Conservation (phyloP, 1,140 invertebrate species). For the Panulirus ornatus region DNA sequence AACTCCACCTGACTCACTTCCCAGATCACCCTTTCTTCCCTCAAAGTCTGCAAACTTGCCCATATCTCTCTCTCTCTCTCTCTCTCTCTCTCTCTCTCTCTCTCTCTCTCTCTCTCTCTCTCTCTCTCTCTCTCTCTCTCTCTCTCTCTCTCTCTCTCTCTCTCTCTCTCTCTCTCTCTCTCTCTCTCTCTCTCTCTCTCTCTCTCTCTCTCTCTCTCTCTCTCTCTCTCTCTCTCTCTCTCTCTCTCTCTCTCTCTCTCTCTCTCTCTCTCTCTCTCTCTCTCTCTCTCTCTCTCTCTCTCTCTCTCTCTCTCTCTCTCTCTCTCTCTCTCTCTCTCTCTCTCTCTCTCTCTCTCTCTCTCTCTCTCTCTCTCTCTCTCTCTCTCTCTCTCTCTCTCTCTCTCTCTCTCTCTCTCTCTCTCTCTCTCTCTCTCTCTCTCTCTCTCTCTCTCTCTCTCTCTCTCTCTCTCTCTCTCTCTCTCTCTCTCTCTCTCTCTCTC, state of each 20-base stretch:
- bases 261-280: conserved; percentile 14
- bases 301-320: conserved; percentile 22
- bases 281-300: conserved; percentile 23
- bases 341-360: background rate
- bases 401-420: conserved; percentile 28
- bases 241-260: conserved; percentile 43
- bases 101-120: background rate
- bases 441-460: conserved; percentile 2
- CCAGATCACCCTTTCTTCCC: too few species aligned
- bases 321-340: background rate
- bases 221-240: conserved; percentile 28
- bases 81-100: conserved; percentile 23
- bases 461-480: background rate
- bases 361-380: background rate
- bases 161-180: background rate
- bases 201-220: conserved; percentile 1
- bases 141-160: conserved; percentile 28
- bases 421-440: background rate
- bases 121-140: conserved; percentile 22
- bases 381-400: background rate
- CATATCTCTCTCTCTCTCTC: conserved; percentile 15
- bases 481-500: background rate
- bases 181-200: conserved; percentile 3
- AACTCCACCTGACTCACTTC: too few species aligned
- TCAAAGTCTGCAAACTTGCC: too few species aligned